Evolutionary conservation across 2,888 invertebrate species (phyloP).

Genomic region (Myopa tessellatipennis): DNA sequence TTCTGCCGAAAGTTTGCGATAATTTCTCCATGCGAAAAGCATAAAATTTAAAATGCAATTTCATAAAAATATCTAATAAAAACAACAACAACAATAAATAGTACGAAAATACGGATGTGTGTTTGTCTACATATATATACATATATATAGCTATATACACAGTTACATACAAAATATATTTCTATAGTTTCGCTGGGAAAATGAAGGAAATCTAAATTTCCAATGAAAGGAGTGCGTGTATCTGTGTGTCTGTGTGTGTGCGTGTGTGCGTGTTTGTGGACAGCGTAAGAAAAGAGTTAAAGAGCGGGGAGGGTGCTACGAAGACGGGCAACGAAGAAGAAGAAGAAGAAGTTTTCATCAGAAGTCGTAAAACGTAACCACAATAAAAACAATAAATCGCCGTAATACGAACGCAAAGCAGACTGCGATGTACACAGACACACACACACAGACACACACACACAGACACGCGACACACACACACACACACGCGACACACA

Average conservation of each 20-base stretch:
- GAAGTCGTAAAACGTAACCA: conserved; percentile 54
- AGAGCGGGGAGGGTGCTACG: background rate
- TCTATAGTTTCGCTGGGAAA: background rate
- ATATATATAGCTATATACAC: background rate
- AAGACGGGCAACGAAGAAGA: background rate
- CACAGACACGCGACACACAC: background rate
- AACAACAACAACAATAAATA: background rate
- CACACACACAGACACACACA: conserved; percentile 31
- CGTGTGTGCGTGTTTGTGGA: background rate
- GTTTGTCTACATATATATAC: too few species aligned
- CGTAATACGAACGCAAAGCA: conserved; percentile 46
- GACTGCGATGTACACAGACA: conserved; percentile 40
- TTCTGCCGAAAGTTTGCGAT: conserved; percentile 38
- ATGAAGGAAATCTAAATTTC: background rate
- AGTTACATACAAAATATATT: background rate
- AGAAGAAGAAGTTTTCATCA: conserved; percentile 45
- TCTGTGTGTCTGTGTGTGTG: background rate
- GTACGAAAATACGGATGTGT: too few species aligned
- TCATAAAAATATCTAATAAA: conserved; percentile 14
- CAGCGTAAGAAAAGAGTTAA: background rate
- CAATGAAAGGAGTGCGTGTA: background rate
- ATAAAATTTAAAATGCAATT: conserved; percentile 35
- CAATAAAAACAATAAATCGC: conserved; percentile 55
- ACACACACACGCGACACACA: too few species aligned
- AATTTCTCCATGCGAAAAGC: conserved; percentile 35